Evolutionary conservation across 2,888 invertebrate genomes (phyloP), one percentile per base, ranked within the genome.

Genomic region (Antheraea assamensis): DNA sequence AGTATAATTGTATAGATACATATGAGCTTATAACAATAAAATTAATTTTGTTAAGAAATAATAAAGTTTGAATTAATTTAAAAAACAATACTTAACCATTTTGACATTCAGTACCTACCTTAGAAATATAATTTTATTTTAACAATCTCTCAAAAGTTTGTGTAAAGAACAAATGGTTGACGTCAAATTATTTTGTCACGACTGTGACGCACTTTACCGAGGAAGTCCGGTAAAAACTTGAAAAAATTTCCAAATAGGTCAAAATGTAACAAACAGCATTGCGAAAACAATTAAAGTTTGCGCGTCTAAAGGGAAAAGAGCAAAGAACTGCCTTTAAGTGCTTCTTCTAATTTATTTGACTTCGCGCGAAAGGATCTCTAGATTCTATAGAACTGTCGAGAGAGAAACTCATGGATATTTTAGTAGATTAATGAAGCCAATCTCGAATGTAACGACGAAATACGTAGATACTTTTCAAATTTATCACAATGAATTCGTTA

Each of bases 271-370:
- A 85, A 85, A 87, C 86, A 85, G 85, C 82, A 82, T 81, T 79
- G 76, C 80, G 79, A 85, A 68, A 87, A 88, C 90, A 91, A 90
- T 91, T 90, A 90, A 90, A 91, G 88, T 90, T 91, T 81, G 83
- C 85, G n/a, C 85, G 82, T 84, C 83, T 80, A 78, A 75, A 75
- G 78, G 82, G 81, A 79, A 81, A 82, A 81, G 85, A 82, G 78
- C 79, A 79, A 81, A 82, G 79, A 81, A 80, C 78, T 80, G 76
- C 77, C 75, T 74, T 81, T 88, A 90, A 91, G 91, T 90, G 90
- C 88, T 89, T 81, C 78, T 80, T 83, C 88, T 88, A 88, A 91
- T 92, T 90, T 91, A 90, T 92, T 91, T 91, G 90, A 89, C 87
- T 92, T 42, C 90, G 31, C 70, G 73, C 58, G 70, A 73, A 73